Evolutionary conservation across 2,888 invertebrate genomes (phyloP).

Genomic region (Apodemia zela): DNA sequence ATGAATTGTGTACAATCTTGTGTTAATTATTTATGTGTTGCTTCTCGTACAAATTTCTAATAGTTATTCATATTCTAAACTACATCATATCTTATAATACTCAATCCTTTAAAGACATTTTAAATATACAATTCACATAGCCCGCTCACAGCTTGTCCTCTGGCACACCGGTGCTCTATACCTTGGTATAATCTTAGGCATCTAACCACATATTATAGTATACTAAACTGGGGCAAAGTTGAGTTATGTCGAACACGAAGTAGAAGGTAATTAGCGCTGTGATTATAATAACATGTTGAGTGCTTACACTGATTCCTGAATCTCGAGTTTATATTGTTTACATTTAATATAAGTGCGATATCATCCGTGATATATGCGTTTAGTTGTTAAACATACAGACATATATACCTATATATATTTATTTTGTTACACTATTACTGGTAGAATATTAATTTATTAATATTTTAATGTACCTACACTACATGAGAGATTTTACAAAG

Average conservation of each 20-base stretch:
- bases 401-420: background rate
- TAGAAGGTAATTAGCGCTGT: slow-evolving; percentile 9
- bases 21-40: no score
- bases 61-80: no score
- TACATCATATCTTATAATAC: no score
- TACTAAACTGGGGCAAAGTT: slow-evolving; percentile 13
- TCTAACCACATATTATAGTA: slow-evolving; percentile 1
- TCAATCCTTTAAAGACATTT: no score
- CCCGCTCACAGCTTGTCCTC: background rate
- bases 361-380: background rate
- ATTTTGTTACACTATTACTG: background rate
- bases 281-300: slow-evolving; percentile 8
- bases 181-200: background rate
- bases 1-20: no score
- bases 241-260: slow-evolving; percentile 1
- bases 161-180: background rate
- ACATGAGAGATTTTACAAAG: no score
- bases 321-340: slow-evolving; percentile 1
- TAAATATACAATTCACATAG: no score
- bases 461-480: no score
- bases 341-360: slow-evolving; percentile 1
- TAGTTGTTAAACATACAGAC: background rate
- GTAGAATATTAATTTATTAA: no score
- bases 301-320: slow-evolving; percentile 14
- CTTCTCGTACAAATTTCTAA: no score